phyloP scores from a whole-genome alignment of 2,113 vertebrate genomes.

The Alligator mississippiensis region DNA sequence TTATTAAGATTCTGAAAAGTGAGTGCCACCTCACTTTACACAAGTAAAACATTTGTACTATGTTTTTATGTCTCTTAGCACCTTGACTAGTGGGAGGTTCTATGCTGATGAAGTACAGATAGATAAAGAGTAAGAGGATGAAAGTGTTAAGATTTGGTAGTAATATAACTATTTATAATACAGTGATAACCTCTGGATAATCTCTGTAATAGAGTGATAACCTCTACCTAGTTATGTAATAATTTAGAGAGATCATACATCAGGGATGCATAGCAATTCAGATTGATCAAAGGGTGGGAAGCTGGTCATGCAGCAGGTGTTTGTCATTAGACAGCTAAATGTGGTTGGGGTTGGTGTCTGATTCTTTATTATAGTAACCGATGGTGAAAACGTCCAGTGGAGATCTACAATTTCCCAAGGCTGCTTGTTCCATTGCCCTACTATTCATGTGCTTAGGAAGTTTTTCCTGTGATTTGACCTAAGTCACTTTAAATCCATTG shows the following conservation, averaged over 20 bases:
- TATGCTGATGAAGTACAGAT: background rate
- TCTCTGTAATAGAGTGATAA: background rate
- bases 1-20: background rate
- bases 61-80: rapidly evolving
- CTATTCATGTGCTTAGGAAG: too few relatives aligned
- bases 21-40: background rate
- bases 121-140: background rate
- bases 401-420: too few relatives aligned
- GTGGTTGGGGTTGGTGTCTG: background rate
- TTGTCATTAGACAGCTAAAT: rapidly evolving
- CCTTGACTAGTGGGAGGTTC: background rate
- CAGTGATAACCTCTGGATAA: background rate
- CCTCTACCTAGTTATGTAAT: background rate
- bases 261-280: background rate
- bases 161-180: background rate
- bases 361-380: background rate
- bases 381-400: too few relatives aligned
- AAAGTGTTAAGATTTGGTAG: background rate
- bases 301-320: background rate
- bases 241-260: background rate
- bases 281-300: background rate
- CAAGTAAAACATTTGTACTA: background rate
- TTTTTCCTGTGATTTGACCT: too few relatives aligned
- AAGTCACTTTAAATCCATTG: too few relatives aligned
- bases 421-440: too few relatives aligned